Evolutionary conservation across 2,113 vertebrate species (phyloP).

Genomic region (Axis porcinus): DNA sequence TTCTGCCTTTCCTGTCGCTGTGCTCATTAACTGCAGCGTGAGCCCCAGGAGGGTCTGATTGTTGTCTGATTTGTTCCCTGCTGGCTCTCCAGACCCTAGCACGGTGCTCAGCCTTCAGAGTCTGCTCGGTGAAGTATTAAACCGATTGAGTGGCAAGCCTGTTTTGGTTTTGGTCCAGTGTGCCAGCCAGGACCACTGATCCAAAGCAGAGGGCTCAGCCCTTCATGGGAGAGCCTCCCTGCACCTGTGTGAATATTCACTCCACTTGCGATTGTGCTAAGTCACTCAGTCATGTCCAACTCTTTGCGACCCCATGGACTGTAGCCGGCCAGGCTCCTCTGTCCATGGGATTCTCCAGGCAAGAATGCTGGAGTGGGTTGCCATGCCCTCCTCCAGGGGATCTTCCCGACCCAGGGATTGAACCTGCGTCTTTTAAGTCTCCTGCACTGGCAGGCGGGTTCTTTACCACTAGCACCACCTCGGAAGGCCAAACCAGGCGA

Average conservation of each 20-base stretch:
- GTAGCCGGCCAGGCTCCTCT: background rate
- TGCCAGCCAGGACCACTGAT: rapidly evolving
- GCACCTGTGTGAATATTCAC: too few species aligned
- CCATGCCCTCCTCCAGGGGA: background rate
- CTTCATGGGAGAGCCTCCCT: background rate
- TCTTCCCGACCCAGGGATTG: background rate
- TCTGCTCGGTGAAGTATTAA: rapidly evolving
- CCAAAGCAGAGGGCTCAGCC: rapidly evolving
- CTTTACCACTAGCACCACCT: background rate
- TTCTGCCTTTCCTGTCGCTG: background rate
- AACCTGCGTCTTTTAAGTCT: background rate
- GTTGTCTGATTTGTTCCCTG: rapidly evolving
- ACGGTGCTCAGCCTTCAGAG: rapidly evolving
- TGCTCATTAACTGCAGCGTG: background rate
- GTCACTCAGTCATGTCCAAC: background rate
- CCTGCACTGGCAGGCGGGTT: background rate
- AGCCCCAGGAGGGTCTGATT: rapidly evolving
- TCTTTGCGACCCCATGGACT: background rate
- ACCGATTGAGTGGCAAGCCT: rapidly evolving
- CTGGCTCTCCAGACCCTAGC: background rate
- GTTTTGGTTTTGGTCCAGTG: rapidly evolving
- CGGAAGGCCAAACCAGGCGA: background rate
- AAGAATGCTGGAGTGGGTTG: background rate
- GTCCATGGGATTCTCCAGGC: background rate
- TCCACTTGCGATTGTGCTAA: background rate